Percentiles rank a stretch among this genome's conserved stretches.
Conservation (phyloP, 2,888 invertebrate genomes). For the Pollenia amentaria region DNA sequence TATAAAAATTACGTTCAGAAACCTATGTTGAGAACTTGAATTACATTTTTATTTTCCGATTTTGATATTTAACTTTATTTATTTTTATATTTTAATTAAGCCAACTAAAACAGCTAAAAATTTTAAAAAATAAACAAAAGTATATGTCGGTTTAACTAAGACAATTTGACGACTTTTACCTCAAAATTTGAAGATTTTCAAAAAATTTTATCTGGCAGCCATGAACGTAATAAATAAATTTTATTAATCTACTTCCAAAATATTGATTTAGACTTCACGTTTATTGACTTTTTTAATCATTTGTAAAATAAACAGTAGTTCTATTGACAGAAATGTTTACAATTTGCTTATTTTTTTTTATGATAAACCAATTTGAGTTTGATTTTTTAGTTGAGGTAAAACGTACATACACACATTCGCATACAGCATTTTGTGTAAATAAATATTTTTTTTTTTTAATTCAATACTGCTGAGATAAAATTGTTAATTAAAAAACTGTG, state of each 20-base stretch:
- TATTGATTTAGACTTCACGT: not conserved
- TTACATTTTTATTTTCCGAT: too few relatives aligned
- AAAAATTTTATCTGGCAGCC: too few relatives aligned
- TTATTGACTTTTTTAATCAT: slow-evolving; percentile 5
- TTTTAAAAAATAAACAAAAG: too few relatives aligned
- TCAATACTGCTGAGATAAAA: not conserved
- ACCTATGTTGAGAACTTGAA: too few relatives aligned
- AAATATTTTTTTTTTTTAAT: too few relatives aligned
- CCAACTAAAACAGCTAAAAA: too few relatives aligned
- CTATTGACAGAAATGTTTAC: not conserved
- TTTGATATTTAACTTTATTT: too few relatives aligned
- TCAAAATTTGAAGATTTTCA: not conserved
- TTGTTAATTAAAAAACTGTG: not conserved
- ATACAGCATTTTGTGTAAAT: not conserved
- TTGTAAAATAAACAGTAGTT: not conserved
- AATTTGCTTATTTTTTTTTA: not conserved
- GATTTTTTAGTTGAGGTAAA: not conserved
- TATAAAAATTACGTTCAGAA: too few relatives aligned
- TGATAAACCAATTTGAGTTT: not conserved
- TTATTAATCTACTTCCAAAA: not conserved
- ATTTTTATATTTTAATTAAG: too few relatives aligned
- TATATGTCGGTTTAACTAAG: too few relatives aligned
- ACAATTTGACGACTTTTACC: too few relatives aligned
- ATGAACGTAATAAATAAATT: not conserved
- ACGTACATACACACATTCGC: not conserved